Percentiles rank a stretch among this genome's conserved stretches.
phyloP scores from a whole-genome alignment of 2,888 invertebrate species.

The Pandemis cinnamomeana region DNA sequence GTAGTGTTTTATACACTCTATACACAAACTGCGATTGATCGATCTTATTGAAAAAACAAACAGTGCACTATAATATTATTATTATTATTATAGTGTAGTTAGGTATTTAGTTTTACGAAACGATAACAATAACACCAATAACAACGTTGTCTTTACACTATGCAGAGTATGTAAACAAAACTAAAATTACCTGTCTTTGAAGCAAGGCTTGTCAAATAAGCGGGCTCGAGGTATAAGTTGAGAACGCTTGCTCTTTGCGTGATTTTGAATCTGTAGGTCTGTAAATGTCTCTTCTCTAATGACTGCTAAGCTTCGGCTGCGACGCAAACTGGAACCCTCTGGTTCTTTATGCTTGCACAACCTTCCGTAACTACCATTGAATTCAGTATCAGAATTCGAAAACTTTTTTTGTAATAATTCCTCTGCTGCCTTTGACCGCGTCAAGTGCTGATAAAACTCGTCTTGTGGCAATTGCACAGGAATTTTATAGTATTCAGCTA shows the following conservation, averaged over 20 bases:
- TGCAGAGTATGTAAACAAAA: conserved; percentile 5
- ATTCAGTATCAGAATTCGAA: conserved; percentile 78
- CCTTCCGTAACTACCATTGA: conserved; percentile 79
- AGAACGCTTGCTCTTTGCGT: conserved; percentile 87
- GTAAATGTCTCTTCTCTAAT: conserved; percentile 91
- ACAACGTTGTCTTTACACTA: no score
- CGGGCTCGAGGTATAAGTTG: conserved; percentile 93
- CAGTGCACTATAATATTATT: not conserved
- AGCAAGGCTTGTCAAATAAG: conserved; percentile 89
- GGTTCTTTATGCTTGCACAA: conserved; percentile 80
- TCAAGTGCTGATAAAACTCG: conserved; percentile 80
- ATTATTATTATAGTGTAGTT: no score
- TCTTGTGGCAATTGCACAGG: conserved; percentile 79
- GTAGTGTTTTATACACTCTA: conserved; percentile 13
- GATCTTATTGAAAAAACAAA: not conserved
- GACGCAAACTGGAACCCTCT: conserved; percentile 84
- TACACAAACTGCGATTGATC: not conserved
- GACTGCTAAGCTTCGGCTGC: conserved; percentile 89
- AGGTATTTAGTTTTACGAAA: not conserved
- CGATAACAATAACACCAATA: not conserved
- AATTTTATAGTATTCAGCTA: conserved; percentile 79
- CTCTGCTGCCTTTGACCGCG: conserved; percentile 77
- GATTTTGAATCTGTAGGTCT: conserved; percentile 87
- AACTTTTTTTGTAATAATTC: conserved; percentile 76
- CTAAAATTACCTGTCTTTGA: conserved; percentile 87